phyloP scores from a whole-genome alignment of 2,113 vertebrate species.

The Noctilio leporinus region DNA sequence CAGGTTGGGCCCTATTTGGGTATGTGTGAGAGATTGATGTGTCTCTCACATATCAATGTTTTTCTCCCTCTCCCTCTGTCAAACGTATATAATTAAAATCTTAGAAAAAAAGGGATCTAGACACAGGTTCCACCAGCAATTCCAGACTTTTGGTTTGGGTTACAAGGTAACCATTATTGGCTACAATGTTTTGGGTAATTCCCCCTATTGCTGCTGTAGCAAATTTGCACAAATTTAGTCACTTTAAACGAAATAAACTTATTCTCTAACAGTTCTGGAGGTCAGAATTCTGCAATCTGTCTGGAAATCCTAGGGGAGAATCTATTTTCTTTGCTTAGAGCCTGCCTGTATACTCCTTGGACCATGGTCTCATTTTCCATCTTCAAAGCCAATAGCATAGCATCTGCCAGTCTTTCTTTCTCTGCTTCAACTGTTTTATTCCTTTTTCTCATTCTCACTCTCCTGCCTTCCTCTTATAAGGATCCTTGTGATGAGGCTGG shows the following conservation, averaged over 20 bases:
- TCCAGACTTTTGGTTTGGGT: neutral
- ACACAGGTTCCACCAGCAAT: neutral
- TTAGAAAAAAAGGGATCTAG: neutral
- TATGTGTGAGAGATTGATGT: too few species aligned
- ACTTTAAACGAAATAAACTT: neutral
- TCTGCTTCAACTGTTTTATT: accelerated
- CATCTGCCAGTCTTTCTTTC: neutral
- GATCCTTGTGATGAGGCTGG: neutral
- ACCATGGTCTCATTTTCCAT: neutral
- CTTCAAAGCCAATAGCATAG: neutral
- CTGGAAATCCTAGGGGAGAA: neutral
- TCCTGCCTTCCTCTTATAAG: neutral
- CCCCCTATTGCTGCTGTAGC: neutral
- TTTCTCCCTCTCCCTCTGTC: too few species aligned
- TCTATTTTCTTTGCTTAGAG: neutral
- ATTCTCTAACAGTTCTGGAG: neutral
- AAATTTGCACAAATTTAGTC: neutral
- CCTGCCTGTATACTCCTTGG: neutral
- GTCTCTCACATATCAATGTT: too few species aligned
- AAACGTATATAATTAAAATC: too few species aligned
- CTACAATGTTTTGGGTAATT: neutral
- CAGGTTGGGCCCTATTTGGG: too few species aligned
- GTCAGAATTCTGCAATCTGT: neutral
- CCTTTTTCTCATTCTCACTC: neutral
- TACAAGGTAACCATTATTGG: neutral